A percentile compares a stretch with the other conserved stretches of the same genome.
phyloP scores from a whole-genome alignment of 2,888 invertebrate species.

The Drosophila melanosoma region DNA sequence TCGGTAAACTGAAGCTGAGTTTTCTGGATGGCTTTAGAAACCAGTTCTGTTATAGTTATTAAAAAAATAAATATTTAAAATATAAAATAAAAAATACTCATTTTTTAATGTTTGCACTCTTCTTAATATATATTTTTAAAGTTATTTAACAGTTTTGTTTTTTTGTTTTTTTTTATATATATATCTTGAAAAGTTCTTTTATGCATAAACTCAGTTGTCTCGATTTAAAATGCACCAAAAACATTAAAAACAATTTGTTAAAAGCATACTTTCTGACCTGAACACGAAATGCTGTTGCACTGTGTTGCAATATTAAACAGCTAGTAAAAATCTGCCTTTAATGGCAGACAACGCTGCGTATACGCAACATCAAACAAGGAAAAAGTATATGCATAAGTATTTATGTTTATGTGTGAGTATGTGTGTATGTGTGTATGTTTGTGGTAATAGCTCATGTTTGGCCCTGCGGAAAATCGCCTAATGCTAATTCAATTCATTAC shows the following conservation, averaged over 20 bases:
- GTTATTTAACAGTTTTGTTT: not conserved
- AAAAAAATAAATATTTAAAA: no score
- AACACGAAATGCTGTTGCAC: not conserved
- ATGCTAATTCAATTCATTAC: slow-evolving; percentile 62
- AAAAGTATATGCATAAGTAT: not conserved
- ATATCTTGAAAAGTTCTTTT: not conserved
- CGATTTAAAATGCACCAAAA: not conserved
- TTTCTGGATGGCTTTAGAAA: no score
- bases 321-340: not conserved
- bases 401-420: not conserved
- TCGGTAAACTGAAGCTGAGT: no score
- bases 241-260: not conserved
- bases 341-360: slow-evolving; percentile 34
- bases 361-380: slow-evolving; percentile 23
- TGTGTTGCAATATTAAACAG: not conserved
- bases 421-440: not conserved
- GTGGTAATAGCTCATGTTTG: slow-evolving; percentile 27
- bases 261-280: not conserved
- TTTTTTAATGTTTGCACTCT: not conserved
- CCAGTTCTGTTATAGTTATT: no score
- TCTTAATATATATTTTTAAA: not conserved
- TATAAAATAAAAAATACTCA: no score
- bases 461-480: slow-evolving; percentile 55
- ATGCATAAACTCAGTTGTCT: not conserved
- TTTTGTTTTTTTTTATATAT: not conserved